Evolutionary conservation across 2,888 invertebrate species (phyloP).

Genomic region (Athalia rosae): DNA sequence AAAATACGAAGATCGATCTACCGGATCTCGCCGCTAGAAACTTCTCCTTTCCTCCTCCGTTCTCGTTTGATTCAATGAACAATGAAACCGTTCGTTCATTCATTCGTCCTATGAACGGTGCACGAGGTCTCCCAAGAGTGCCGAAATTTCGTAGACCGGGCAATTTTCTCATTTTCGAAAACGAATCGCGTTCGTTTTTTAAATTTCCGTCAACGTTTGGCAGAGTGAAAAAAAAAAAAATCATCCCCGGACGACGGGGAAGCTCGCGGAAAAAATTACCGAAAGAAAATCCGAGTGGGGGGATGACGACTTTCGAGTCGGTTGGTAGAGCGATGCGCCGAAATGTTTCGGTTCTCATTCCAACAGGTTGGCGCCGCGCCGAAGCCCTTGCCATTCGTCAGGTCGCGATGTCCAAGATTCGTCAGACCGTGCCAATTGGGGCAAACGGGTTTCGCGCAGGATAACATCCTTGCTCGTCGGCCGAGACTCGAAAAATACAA

Average conservation of each 20-base stretch:
- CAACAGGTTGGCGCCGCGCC: background rate
- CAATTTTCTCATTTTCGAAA: background rate
- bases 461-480: slow-evolving; percentile 24
- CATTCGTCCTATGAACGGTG: background rate
- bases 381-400: slow-evolving; percentile 14
- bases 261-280: background rate
- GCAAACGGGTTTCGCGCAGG: slow-evolving; percentile 11
- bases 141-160: slow-evolving; percentile 1
- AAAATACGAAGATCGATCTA: slow-evolving; percentile 9
- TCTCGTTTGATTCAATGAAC: slow-evolving; percentile 37
- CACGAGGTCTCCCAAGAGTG: background rate
- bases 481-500: too few relatives aligned
- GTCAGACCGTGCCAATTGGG: slow-evolving; percentile 35
- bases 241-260: too few relatives aligned
- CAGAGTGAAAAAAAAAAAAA: too few relatives aligned
- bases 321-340: background rate
- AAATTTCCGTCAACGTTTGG: too few relatives aligned
- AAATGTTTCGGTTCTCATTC: slow-evolving; percentile 14
- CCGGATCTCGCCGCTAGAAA: slow-evolving; percentile 5
- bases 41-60: slow-evolving; percentile 27
- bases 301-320: background rate
- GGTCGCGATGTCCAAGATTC: slow-evolving; percentile 7
- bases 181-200: too few relatives aligned
- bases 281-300: background rate
- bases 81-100: slow-evolving; percentile 34